Base-by-base conservation (phyloP, 64 coral and sea anemone species). In the Dendrophyllia cribrosa region DNA sequence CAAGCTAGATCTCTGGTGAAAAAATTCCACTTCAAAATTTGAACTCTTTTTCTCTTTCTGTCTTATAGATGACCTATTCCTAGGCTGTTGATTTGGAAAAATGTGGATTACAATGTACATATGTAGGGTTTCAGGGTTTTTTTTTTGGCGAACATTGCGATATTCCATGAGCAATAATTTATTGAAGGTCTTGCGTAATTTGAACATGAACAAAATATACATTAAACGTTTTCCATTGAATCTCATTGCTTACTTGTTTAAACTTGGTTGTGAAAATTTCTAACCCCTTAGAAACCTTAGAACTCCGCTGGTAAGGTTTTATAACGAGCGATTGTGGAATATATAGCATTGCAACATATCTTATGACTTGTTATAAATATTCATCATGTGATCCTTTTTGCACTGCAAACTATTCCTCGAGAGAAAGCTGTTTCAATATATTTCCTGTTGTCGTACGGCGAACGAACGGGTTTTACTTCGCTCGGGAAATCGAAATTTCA, bases 291-390 rank as follows among this genome's bases (percentile, higher is more conserved):
- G 7, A 56, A 56, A 56, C 7, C 53, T 56, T 12, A 7, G 53
- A 56, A 7, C 7, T 70, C 7, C 8, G 22, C 8, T 26, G 67
- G 1, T 12, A 24, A 75, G 46, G 26, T 26, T 59, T 24, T 58
- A 59, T 24, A 17, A 48, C 44, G 44, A 47, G 9, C 19, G 4
- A 2, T 20, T 68, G 2, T 51, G 17, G n/a, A 22, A n/a, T 17
- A 75, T 20, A 45, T 22, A 46, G 16, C 59, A 83, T 83, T 62
- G 10, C 17, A 68, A 66, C 45, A 84, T 65, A 34, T 67, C 44
- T 75, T 43, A 24, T 66, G 45, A 66, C 17, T 49, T 11, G 11
- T 66, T 48, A 48, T 83, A 9, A 83, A 83, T 83, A 83, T 84
- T 67, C 80, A 83, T 83, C 60, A 19, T 20, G 26, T 48, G 11